These are phyloP conservation scores for Periophthalmus modestus DNA, from an alignment of 2,113 vertebrate species.

Conservation along the genomic window DNA sequence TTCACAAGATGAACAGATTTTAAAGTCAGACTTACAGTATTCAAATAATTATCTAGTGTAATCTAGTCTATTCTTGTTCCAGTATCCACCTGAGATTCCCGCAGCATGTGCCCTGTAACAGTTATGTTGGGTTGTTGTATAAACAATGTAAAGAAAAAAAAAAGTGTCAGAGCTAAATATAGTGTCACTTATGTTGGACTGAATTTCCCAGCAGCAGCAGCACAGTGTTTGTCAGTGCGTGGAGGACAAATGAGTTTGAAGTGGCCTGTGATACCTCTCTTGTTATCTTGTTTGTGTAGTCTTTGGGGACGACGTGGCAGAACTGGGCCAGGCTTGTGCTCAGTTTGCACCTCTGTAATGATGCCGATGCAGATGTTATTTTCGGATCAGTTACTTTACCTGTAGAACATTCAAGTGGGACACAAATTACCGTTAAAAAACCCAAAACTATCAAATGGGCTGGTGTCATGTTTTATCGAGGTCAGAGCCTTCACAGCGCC, in stretches of 20 bases:
- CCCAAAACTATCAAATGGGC: conserved; percentile 27
- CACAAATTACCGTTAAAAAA: conserved; percentile 51
- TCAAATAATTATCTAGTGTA: background rate
- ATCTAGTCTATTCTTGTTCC: background rate
- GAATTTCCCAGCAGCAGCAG: conserved; percentile 42
- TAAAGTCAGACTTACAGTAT: no score
- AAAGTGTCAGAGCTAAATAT: conserved; percentile 42
- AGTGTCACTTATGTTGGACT: conserved; percentile 48
- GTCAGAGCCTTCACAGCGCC: conserved; percentile 21
- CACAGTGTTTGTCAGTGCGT: conserved; percentile 47
- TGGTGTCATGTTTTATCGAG: conserved; percentile 26
- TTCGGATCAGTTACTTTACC: conserved; percentile 46
- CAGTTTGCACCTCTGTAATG: conserved; percentile 49
- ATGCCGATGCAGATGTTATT: conserved; percentile 62
- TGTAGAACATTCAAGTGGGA: conserved; percentile 56
- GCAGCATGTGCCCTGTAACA: background rate
- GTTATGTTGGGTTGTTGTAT: background rate
- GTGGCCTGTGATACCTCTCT: conserved; percentile 39
- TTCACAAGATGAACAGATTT: no score
- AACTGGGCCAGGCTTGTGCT: conserved; percentile 60
- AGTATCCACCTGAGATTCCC: background rate
- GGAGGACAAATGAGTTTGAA: conserved; percentile 55
- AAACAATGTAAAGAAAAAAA: conserved; percentile 3
- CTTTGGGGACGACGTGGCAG: conserved; percentile 68
- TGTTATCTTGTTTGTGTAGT: conserved; percentile 65